A percentile compares a stretch with the other conserved stretches of the same genome.
Evolutionary conservation across 2,113 vertebrate species (phyloP).

Genomic region (Dinomys branickii): DNA sequence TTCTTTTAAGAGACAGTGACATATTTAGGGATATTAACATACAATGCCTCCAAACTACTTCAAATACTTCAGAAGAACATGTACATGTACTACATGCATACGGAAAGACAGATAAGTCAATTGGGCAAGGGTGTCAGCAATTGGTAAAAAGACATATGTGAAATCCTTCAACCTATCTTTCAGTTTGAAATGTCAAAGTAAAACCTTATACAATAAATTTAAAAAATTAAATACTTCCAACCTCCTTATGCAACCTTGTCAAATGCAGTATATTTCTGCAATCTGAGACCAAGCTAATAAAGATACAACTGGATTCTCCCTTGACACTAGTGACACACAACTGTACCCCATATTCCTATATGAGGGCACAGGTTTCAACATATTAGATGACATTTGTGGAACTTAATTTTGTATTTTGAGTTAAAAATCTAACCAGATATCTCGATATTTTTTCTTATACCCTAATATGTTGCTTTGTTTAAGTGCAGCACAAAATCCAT

Average conservation of each 20-base stretch:
- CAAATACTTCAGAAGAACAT: neutral
- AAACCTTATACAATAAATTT: neutral
- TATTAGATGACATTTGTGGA: neutral
- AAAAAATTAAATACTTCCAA: neutral
- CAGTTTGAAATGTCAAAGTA: neutral
- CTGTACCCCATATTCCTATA: neutral
- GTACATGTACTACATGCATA: neutral
- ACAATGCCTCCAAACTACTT: neutral
- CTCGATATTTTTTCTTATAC: neutral
- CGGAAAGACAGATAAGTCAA: neutral
- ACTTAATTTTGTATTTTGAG: neutral
- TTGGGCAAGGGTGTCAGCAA: neutral
- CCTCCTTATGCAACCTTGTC: neutral
- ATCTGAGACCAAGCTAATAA: neutral
- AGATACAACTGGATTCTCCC: neutral
- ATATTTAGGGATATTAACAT: neutral
- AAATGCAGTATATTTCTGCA: neutral
- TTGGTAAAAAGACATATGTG: neutral
- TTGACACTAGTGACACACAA: neutral
- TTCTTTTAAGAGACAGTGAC: neutral
- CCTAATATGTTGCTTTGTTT: neutral
- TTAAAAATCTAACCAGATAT: neutral
- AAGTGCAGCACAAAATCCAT: slow-evolving; percentile 6
- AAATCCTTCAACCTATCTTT: neutral
- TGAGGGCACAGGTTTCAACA: neutral